These are phyloP conservation scores for Cheirogaleus major DNA, from an alignment of 2,797 vertebrate species.

Conservation along the genomic window DNA sequence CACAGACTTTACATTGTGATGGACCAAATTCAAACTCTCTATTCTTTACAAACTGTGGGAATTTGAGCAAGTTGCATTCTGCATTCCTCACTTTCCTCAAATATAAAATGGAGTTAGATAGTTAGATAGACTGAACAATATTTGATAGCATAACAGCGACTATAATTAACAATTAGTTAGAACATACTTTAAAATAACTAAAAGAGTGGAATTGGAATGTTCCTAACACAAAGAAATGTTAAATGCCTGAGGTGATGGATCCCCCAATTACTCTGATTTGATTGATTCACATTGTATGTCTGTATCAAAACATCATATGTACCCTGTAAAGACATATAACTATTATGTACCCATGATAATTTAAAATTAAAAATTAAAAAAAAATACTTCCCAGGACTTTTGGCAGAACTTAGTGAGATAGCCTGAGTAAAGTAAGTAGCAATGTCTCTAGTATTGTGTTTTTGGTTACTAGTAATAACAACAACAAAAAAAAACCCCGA, in stretches of 20 bases:
- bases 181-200: background rate
- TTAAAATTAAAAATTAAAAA: background rate
- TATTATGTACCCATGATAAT: background rate
- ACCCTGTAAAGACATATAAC: background rate
- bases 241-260: background rate
- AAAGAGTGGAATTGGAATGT: background rate
- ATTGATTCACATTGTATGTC: background rate
- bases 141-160: background rate
- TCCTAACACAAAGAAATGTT: background rate
- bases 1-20: background rate
- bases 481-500: background rate
- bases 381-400: background rate
- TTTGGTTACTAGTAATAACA: background rate
- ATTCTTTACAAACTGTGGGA: background rate
- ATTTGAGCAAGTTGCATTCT: background rate
- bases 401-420: background rate
- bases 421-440: too few species aligned
- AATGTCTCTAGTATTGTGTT: background rate
- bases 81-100: background rate
- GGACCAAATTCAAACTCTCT: background rate
- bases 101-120: background rate
- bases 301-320: background rate
- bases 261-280: background rate
- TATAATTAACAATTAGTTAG: background rate
- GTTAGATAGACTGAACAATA: background rate